Conservation (phyloP, 2,888 invertebrate species). For the Heterodera filipjevi region DNA sequence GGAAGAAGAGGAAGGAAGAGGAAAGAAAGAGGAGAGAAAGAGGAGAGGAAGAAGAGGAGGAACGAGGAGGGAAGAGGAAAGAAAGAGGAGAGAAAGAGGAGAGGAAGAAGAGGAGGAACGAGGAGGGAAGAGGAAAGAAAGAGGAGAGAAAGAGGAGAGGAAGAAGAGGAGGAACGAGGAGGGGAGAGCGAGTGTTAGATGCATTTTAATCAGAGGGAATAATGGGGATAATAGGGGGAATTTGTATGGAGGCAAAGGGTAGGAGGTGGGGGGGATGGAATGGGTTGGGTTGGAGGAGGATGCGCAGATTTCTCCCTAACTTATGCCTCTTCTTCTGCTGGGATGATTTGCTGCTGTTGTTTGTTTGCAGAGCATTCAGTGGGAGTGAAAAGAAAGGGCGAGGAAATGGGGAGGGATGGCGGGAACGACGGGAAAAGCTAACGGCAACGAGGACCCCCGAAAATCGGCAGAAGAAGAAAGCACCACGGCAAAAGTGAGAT, state of each 20-base stretch:
- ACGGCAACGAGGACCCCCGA: background rate
- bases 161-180: too few relatives aligned
- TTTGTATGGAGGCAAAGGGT: too few relatives aligned
- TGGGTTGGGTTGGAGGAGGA: background rate
- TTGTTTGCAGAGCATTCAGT: constrained; percentile 1
- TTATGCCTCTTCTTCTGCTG: background rate
- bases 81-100: too few relatives aligned
- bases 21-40: too few relatives aligned
- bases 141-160: too few relatives aligned
- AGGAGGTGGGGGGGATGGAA: background rate
- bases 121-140: too few relatives aligned
- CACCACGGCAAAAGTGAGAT: too few relatives aligned
- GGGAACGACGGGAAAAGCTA: background rate
- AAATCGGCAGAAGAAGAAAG: background rate
- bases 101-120: too few relatives aligned
- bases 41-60: too few relatives aligned
- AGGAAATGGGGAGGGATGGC: background rate
- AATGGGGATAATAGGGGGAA: background rate
- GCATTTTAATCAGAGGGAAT: background rate
- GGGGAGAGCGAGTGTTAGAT: too few relatives aligned
- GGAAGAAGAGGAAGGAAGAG: too few relatives aligned
- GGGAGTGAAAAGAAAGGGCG: background rate
- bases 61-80: too few relatives aligned
- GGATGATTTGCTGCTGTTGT: background rate
- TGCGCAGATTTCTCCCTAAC: background rate